These are phyloP conservation scores for Linnaemya tessellans DNA, from an alignment of 2,888 invertebrate genomes.

Conservation along the genomic window DNA sequence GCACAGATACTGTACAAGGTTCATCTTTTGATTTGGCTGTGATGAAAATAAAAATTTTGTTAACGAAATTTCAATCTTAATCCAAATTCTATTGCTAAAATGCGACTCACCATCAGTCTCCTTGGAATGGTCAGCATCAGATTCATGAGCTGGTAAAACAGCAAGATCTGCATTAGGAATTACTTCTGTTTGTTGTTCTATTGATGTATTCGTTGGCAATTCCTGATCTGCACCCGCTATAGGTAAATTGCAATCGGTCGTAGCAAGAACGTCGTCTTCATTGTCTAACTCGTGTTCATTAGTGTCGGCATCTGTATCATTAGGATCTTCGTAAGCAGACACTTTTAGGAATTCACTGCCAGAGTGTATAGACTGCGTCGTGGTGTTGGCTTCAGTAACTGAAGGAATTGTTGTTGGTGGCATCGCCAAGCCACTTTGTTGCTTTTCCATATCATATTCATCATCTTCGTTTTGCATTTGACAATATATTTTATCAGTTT, in stretches of 20 bases:
- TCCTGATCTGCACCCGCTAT: background rate
- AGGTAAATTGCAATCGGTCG: conserved; percentile 1
- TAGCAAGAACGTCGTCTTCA: conserved; percentile 49
- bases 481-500: conserved; percentile 75
- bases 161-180: background rate
- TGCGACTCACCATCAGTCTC: conserved; percentile 59
- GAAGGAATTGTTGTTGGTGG: conserved; percentile 14
- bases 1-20: conserved; percentile 6
- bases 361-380: conserved; percentile 9
- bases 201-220: background rate
- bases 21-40: conserved; percentile 48
- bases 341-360: conserved; percentile 30
- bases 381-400: conserved; percentile 33
- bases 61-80: no score
- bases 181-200: conserved; percentile 12
- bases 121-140: conserved; percentile 54
- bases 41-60: background rate
- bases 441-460: conserved; percentile 24
- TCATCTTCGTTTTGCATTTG: conserved; percentile 76
- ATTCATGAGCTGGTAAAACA: conserved; percentile 10
- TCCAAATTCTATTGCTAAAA: no score
- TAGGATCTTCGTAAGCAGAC: conserved; percentile 44
- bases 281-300: conserved; percentile 65
- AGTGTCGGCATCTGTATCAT: conserved; percentile 68
- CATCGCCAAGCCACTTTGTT: background rate